Percentiles rank a stretch among this genome's conserved stretches.
These are phyloP conservation scores for Thymelicus sylvestris DNA, from an alignment of 2,888 invertebrate species.

Conservation along the genomic window DNA sequence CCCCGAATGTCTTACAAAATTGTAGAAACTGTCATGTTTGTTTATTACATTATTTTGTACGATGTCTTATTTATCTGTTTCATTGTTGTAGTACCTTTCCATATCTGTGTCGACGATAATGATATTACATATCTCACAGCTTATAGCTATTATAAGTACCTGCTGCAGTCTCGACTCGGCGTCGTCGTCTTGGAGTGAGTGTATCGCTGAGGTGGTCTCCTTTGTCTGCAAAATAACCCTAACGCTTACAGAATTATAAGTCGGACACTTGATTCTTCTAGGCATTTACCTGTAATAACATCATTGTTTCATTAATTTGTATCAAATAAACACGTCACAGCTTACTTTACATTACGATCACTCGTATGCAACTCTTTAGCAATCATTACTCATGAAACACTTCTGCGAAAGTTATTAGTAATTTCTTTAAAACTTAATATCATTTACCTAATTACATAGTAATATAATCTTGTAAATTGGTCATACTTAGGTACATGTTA, in stretches of 20 bases:
- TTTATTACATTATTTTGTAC: not conserved
- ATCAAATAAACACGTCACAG: constrained; percentile 4
- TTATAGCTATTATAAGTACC: constrained; percentile 15
- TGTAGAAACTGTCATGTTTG: not conserved
- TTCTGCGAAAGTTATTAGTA: not conserved
- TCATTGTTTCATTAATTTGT: constrained; percentile 11
- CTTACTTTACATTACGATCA: constrained; percentile 1
- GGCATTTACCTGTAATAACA: constrained; percentile 22
- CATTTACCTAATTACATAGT: constrained; percentile 6
- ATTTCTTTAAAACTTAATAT: constrained; percentile 3
- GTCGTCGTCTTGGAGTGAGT: constrained; percentile 23
- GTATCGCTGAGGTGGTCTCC: constrained; percentile 39
- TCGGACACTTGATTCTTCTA: constrained; percentile 17
- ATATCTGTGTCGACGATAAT: constrained; percentile 21
- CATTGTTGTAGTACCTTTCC: constrained; percentile 30
- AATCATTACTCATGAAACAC: not conserved
- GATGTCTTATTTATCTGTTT: constrained; percentile 24
- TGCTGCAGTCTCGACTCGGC: constrained; percentile 21
- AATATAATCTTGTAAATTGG: not conserved
- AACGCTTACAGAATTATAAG: constrained; percentile 32
- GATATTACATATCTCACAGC: constrained; percentile 8
- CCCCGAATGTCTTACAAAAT: not conserved
- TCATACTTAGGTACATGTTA: not conserved
- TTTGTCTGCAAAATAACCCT: constrained; percentile 40
- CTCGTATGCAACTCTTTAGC: not conserved